Percentiles rank a stretch among this genome's conserved stretches.
These are phyloP conservation scores for Eupithecia subfuscata DNA, from an alignment of 2,888 invertebrate genomes.

Conservation along the genomic window DNA sequence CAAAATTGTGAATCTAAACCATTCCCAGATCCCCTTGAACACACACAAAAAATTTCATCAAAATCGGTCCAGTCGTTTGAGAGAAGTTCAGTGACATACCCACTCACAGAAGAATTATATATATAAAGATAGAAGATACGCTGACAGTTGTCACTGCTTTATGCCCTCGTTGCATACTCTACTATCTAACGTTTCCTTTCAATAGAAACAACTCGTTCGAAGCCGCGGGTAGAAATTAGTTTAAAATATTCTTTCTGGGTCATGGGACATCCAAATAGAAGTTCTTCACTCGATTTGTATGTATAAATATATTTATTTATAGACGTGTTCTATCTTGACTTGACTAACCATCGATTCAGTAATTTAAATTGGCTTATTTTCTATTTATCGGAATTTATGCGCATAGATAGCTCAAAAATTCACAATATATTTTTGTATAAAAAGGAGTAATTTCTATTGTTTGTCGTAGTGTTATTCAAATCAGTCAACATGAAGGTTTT, in stretches of 20 bases:
- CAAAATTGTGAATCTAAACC: too few species aligned
- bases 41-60: too few species aligned
- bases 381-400: neutral
- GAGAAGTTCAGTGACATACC: too few species aligned
- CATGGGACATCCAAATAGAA: neutral
- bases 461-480: neutral
- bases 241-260: neutral
- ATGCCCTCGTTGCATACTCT: too few species aligned
- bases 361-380: constrained; percentile 3
- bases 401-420: constrained; percentile 3
- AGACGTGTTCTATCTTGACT: neutral
- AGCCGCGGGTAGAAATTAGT: neutral
- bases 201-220: neutral
- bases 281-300: neutral
- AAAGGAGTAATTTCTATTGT: neutral
- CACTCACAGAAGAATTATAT: too few species aligned
- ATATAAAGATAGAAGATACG: too few species aligned
- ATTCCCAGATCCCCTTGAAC: too few species aligned
- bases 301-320: neutral
- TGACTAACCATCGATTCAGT: neutral
- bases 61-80: too few species aligned
- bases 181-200: neutral
- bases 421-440: constrained; percentile 1
- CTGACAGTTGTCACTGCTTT: too few species aligned
- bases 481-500: constrained; percentile 1